A percentile compares a stretch with the other conserved stretches of the same genome.
Conservation (phyloP, 2,888 invertebrate species). For the Liodrosophila aerea region DNA sequence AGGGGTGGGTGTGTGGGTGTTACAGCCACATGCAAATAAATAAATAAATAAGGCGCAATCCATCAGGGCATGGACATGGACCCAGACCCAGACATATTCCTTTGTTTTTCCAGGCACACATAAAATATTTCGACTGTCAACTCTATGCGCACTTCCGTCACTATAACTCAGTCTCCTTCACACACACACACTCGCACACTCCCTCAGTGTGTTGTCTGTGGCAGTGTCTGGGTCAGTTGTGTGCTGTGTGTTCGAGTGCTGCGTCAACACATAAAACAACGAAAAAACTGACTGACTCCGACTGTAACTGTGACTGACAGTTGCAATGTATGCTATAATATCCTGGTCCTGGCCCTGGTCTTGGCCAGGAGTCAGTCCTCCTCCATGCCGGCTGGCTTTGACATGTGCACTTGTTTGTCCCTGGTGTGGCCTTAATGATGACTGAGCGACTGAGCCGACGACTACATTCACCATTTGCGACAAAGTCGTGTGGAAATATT, state of each 20-base stretch:
- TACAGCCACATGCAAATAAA: slow-evolving; percentile 42
- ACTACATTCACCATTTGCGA: slow-evolving; percentile 64
- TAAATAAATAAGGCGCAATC: slow-evolving; percentile 70
- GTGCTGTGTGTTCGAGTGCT: slow-evolving; percentile 72
- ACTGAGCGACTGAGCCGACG: slow-evolving; percentile 59
- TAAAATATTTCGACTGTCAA: slow-evolving; percentile 74
- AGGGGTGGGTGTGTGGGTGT: neutral
- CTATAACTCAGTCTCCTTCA: slow-evolving; percentile 23
- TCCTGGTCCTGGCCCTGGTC: slow-evolving; percentile 37
- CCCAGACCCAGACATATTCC: slow-evolving; percentile 29
- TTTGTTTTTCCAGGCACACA: slow-evolving; percentile 66
- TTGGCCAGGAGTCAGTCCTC: neutral
- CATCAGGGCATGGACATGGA: slow-evolving; percentile 60
- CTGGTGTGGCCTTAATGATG: slow-evolving; percentile 77
- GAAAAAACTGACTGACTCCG: slow-evolving; percentile 19
- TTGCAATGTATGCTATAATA: slow-evolving; percentile 76
- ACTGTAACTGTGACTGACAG: slow-evolving; percentile 64
- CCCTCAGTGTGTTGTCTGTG: slow-evolving; percentile 23
- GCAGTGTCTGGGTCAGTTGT: slow-evolving; percentile 58
- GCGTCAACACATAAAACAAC: slow-evolving; percentile 77
- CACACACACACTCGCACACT: neutral
- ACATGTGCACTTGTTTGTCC: slow-evolving; percentile 80
- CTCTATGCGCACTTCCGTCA: slow-evolving; percentile 44
- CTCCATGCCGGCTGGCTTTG: slow-evolving; percentile 63
- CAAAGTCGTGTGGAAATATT: slow-evolving; percentile 71